phyloP scores from a whole-genome alignment of 2,797 vertebrate species.

The Pangasius krempfi region DNA sequence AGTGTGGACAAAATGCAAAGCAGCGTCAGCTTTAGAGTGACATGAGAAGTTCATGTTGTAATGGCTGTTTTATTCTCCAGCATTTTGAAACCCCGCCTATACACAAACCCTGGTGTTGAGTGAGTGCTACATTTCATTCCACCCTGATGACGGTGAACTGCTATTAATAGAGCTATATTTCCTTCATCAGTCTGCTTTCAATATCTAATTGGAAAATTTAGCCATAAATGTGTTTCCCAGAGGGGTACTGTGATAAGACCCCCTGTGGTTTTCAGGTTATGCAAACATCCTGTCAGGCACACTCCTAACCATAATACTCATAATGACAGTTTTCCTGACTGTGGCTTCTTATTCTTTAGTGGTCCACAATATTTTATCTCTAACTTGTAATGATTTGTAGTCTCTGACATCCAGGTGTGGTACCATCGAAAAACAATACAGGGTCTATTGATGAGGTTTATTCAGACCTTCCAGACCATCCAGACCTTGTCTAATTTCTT shows the following conservation, averaged over 20 bases:
- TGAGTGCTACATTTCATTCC: background rate
- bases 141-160: conserved; percentile 18
- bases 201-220: conserved; percentile 2
- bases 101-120: background rate
- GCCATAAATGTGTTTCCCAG: background rate
- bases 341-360: conserved; percentile 2
- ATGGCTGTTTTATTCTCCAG: conserved; percentile 14
- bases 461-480: background rate
- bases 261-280: conserved; percentile 44
- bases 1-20: conserved; percentile 26
- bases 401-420: background rate
- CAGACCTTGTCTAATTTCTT: background rate
- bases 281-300: conserved; percentile 38
- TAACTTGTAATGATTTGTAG: background rate
- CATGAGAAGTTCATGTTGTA: background rate
- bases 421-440: background rate
- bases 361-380: background rate
- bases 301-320: conserved; percentile 29
- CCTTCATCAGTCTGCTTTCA: conserved; percentile 11
- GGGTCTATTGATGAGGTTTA: background rate
- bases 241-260: conserved; percentile 15
- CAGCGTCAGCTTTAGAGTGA: background rate
- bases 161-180: conserved; percentile 5
- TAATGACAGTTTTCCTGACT: background rate
- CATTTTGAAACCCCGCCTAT: background rate